A percentile compares a stretch with the other conserved stretches of the same genome.
These are phyloP conservation scores for Propithecus deckenii DNA, from an alignment of 2,797 vertebrate species.

Conservation along the genomic window DNA sequence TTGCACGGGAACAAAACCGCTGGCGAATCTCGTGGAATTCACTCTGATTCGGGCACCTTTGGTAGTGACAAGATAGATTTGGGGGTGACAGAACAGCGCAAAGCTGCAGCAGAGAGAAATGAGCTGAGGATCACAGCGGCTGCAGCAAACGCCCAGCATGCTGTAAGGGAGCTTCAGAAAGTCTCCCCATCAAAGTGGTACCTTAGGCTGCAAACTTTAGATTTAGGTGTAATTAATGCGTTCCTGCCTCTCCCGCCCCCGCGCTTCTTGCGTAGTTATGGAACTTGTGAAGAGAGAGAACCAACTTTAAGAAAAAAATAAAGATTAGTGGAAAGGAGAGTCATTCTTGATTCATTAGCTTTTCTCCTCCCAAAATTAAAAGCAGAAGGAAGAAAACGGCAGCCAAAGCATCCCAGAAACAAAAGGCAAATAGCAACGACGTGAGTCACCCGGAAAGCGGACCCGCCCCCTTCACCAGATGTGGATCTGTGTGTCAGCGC, in stretches of 20 bases:
- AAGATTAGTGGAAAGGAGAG: background rate
- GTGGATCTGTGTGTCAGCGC: background rate
- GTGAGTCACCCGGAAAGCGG: constrained; percentile 64
- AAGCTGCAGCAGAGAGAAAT: background rate
- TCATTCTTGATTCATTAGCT: constrained; percentile 53
- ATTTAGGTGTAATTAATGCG: background rate
- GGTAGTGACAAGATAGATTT: background rate
- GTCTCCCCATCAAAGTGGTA: background rate
- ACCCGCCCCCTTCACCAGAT: constrained; percentile 8
- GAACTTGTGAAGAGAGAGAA: constrained; percentile 20
- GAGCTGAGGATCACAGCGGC: background rate
- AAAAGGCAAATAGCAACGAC: constrained; percentile 67
- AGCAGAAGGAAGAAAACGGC: constrained; percentile 60
- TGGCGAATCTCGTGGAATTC: constrained; percentile 49
- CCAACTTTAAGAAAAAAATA: background rate
- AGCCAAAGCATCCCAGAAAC: constrained; percentile 65
- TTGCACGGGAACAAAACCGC: constrained; percentile 23
- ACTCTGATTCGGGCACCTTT: background rate
- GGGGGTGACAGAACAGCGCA: background rate
- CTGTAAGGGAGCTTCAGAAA: background rate
- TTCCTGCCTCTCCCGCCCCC: constrained; percentile 22
- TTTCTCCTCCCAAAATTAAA: constrained; percentile 66
- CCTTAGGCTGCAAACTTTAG: background rate
- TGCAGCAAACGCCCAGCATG: background rate
- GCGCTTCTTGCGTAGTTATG: background rate